Evolutionary conservation across 2,797 vertebrate genomes (phyloP).

Genomic region (Phrynocephalus forsythii): DNA sequence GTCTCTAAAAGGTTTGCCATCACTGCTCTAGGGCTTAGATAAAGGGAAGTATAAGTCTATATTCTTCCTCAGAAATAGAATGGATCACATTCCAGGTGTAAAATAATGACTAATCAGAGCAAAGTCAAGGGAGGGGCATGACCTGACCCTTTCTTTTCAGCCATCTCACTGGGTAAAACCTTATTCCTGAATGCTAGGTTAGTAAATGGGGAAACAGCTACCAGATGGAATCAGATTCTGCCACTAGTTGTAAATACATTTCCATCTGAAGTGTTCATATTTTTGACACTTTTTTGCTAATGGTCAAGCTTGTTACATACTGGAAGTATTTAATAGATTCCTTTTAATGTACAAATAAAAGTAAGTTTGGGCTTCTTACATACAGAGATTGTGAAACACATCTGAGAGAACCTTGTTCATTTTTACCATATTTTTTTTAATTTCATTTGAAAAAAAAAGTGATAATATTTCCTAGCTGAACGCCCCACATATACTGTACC

Average conservation of each 20-base stretch:
- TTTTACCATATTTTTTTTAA: too few relatives aligned
- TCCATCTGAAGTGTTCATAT: slow-evolving; percentile 39
- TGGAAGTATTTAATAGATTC: slow-evolving; percentile 44
- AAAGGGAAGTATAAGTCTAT: neutral
- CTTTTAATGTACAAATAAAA: slow-evolving; percentile 36
- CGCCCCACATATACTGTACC: neutral
- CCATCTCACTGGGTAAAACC: too few relatives aligned
- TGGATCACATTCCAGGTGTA: neutral
- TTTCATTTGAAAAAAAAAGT: neutral
- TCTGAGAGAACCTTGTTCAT: neutral
- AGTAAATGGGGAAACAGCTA: neutral
- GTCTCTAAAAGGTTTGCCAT: too few relatives aligned
- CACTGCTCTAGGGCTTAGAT: neutral
- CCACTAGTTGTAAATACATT: slow-evolving; percentile 46
- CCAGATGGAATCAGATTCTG: neutral
- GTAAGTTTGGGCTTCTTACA: slow-evolving; percentile 48
- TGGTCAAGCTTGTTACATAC: slow-evolving; percentile 58
- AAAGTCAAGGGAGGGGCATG: neutral
- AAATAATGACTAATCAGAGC: neutral
- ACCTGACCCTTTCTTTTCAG: neutral
- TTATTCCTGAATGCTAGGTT: too few relatives aligned
- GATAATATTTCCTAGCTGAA: neutral
- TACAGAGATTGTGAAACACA: slow-evolving; percentile 19
- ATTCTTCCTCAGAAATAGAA: neutral
- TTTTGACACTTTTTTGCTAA: slow-evolving; percentile 45